Evolutionary conservation across 2,113 vertebrate species (phyloP), one percentile per base, ranked within the genome.

Genomic region (Burhinus bistriatus): DNA sequence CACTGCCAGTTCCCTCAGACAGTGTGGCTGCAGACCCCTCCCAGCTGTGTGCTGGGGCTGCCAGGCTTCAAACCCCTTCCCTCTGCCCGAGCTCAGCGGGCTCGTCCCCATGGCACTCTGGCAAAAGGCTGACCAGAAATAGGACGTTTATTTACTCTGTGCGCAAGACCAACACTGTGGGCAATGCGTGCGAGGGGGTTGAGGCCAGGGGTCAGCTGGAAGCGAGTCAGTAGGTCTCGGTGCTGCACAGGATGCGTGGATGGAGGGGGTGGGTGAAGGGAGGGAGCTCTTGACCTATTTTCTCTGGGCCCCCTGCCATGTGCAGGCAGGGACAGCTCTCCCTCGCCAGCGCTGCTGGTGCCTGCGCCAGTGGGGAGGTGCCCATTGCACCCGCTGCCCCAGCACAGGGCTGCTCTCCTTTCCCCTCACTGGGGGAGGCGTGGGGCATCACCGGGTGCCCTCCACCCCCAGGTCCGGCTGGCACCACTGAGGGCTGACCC

Each of bases 101-200:
- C 57, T 71, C 22, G 22, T 23, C 22, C 49, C 49, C 49, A 23
- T 1, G 0, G 23, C 52, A 38, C 47, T 70, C 40, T 57, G 76
- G 62, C 54, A 45, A 76, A 54, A 73, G 44, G 26, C 38, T 76
- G 51, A 17, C 22, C 65, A 55, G n/a, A 65, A 79, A 16, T 1
- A 26, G 2, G 5, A 25, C 3, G 4, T 69, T 80, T 52, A 14
- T 59, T 21, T 69, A 9, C 30, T 71, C n/a, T 34, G 42, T 47
- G 68, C 20, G 1, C 27, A 8, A 16, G 8, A 11, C 62, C 54
- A 47, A 20, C 44, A 4, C 49, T 0, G 0, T 17, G 79, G 54
- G 71, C 49, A 22, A 2, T 3, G 5, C 44, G 17, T 2, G 1
- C 38, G 0, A n/a, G 29, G 64, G 23, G 42, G 15, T 0, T n/a